Conservation (phyloP, 2,113 vertebrate genomes). For the Gavia stellata region DNA sequence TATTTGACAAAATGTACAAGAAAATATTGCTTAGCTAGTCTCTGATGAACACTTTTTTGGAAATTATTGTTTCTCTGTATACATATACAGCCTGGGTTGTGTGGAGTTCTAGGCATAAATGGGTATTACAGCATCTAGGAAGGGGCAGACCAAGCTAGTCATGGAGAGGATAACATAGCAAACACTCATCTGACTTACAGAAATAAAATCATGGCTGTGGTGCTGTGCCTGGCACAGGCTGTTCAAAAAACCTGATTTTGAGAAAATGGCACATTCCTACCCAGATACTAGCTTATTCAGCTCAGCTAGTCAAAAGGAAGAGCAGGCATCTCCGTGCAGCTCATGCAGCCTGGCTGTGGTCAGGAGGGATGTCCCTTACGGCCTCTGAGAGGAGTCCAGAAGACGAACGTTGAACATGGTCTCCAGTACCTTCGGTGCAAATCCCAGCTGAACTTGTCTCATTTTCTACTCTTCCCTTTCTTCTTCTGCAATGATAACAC, state of each 20-base stretch:
- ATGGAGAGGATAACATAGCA: not conserved
- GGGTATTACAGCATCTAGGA: accelerated
- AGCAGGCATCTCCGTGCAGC: accelerated
- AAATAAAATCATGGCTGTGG: not conserved
- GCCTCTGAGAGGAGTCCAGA: not conserved
- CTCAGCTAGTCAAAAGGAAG: not conserved
- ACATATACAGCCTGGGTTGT: not conserved
- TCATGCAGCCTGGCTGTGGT: not conserved
- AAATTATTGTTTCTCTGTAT: not conserved
- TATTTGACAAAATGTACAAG: not conserved
- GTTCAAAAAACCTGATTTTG: not conserved
- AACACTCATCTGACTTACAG: not conserved
- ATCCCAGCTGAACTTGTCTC: not conserved
- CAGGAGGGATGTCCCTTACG: not conserved
- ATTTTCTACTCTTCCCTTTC: not conserved
- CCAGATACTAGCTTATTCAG: not conserved
- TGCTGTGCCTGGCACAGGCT: not conserved
- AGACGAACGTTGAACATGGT: not conserved
- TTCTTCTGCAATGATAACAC: not conserved
- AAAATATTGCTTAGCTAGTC: not conserved
- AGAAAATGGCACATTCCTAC: not conserved
- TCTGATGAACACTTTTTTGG: not conserved
- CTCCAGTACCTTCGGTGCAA: not conserved
- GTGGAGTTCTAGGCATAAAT: not conserved
- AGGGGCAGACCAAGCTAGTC: not conserved